Evolutionary conservation across 2,797 vertebrate genomes (phyloP).

Genomic region (Sebastes miniatus): DNA sequence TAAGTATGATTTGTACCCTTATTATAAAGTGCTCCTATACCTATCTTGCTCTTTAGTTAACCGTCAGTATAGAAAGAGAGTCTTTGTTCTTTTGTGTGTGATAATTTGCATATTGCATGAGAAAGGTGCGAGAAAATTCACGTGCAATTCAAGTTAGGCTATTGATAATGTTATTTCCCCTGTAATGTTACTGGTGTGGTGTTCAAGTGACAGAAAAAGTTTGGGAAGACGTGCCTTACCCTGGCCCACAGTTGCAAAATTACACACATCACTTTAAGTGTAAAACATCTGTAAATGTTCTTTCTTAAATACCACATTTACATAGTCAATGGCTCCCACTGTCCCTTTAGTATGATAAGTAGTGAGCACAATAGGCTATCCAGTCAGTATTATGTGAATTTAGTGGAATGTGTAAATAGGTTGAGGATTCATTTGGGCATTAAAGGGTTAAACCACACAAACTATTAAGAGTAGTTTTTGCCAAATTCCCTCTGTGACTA

Average conservation of each 20-base stretch:
- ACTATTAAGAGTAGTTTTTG: not conserved
- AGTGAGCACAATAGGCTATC: too few relatives aligned
- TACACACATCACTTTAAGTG: too few relatives aligned
- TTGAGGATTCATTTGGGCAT: too few relatives aligned
- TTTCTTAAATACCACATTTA: too few relatives aligned
- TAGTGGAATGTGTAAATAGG: too few relatives aligned
- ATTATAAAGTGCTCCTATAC: not conserved
- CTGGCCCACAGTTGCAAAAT: too few relatives aligned
- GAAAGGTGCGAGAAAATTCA: not conserved
- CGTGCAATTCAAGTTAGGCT: not conserved
- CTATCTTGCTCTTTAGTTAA: not conserved
- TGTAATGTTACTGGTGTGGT: not conserved
- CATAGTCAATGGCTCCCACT: too few relatives aligned
- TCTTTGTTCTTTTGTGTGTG: not conserved
- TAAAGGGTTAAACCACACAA: not conserved
- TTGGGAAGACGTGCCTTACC: not conserved
- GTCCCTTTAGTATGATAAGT: too few relatives aligned
- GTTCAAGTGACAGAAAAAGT: not conserved
- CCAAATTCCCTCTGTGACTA: not conserved
- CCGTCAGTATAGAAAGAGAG: not conserved
- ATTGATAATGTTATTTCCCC: not conserved
- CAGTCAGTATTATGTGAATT: too few relatives aligned
- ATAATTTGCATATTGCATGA: not conserved
- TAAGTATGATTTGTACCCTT: not conserved
- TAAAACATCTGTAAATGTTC: too few relatives aligned